These are phyloP conservation scores for Hypselothyrea guttata DNA, from an alignment of 2,888 invertebrate species.

Conservation along the genomic window DNA sequence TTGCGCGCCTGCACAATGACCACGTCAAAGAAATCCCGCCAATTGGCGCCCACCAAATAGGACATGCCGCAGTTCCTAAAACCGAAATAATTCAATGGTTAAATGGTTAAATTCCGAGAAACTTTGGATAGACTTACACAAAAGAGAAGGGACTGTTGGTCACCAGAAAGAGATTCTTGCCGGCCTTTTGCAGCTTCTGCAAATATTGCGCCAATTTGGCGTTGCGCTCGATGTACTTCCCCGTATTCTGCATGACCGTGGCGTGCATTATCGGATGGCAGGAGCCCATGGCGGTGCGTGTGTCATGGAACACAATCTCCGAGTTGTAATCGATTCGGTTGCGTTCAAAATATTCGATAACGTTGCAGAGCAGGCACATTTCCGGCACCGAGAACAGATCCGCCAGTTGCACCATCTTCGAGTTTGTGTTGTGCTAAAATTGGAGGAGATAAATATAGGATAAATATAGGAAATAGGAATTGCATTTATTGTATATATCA, in stretches of 20 bases:
- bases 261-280: conserved; percentile 95
- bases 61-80: conserved; percentile 94
- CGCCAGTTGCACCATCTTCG: conserved; percentile 96
- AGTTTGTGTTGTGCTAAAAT: conserved; percentile 73
- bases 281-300: conserved; percentile 93
- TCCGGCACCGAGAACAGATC: conserved; percentile 98
- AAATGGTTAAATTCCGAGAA: not conserved
- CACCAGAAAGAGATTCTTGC: conserved; percentile 95
- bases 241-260: conserved; percentile 91
- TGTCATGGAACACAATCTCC: conserved; percentile 96
- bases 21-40: conserved; percentile 96
- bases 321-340: conserved; percentile 97
- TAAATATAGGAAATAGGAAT: too few species aligned
- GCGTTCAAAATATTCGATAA: conserved; percentile 94
- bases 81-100: too few species aligned
- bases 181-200: conserved; percentile 87
- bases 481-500: too few species aligned
- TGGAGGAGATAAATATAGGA: not conserved
- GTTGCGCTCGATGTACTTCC: conserved; percentile 91
- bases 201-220: conserved; percentile 89
- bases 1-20: conserved; percentile 97
- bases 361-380: conserved; percentile 95
- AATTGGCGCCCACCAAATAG: conserved; percentile 92
- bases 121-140: conserved; percentile 87
- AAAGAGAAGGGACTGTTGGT: conserved; percentile 98